Base-by-base conservation (phyloP, 92 coral and sea anemone genomes). In the Porites divaricata region DNA sequence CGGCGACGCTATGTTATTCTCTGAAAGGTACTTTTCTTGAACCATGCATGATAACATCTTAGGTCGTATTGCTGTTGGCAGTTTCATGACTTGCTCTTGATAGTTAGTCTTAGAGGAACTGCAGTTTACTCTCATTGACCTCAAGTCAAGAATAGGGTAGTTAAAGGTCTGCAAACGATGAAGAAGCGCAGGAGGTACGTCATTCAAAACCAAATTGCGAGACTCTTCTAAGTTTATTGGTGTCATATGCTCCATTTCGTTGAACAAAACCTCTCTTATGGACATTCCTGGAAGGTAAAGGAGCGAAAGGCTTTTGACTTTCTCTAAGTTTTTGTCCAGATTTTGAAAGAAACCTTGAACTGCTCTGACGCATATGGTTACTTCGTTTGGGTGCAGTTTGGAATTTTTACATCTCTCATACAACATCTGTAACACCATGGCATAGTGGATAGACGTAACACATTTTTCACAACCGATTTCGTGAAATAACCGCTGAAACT, bases 361-460 rank as follows among this genome's bases (percentile, higher is more conserved):
- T 12, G 95, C 97, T n/a, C 70, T 52, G 56, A 69, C 69, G 23
- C 87, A 72, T 52, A 69, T 66, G 22, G 0, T 52, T 0, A 82
- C 81, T 79, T 88, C 93, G 57, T 93, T 91, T 4, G 95, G 89
- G 17, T 88, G 65, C 70, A 93, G 87, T 71, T 83, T 86, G 28
- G 21, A 49, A 20, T 61, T 50, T 28, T 53, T 51, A 65, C 67
- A 74, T 20, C 71, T 79, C 62, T 61, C 67, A 26, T 72, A 64
- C 49, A 92, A 87, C 67, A 10, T 75, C 62, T 59, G 65, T n/a
- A 92, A 83, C 19, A 92, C 91, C 89, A 74, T 68, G 9, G 95
- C 93, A 14, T 86, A 91, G 63, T 93, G 97, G 63, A 8, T 67
- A 9, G 87, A 48, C 1, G 89, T 93, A 9, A 86, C 93, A n/a